Percentiles rank a stretch among this genome's conserved stretches.
Conservation (phyloP, 2,113 vertebrate genomes). For the Nannospalax galili region DNA sequence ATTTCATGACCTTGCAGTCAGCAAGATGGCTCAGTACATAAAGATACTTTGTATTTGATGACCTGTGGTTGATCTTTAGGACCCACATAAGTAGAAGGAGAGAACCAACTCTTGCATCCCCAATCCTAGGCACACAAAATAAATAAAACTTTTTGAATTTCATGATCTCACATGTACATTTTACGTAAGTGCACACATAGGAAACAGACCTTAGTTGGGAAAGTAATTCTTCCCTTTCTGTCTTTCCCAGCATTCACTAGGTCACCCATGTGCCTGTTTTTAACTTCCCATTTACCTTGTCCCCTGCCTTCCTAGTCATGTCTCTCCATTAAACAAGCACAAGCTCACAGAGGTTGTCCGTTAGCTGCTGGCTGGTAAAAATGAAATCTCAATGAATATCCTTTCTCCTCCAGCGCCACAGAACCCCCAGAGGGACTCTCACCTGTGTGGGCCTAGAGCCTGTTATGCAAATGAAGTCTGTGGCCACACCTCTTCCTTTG, state of each 20-base stretch:
- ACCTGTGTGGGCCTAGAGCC: neutral
- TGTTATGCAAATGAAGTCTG: too few relatives aligned
- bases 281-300: neutral
- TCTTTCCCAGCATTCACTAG: rapidly evolving
- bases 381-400: rapidly evolving
- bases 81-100: too few relatives aligned
- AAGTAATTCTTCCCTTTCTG: neutral
- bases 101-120: too few relatives aligned
- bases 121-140: too few relatives aligned
- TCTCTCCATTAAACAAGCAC: rapidly evolving
- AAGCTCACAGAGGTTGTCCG: rapidly evolving
- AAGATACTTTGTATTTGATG: too few relatives aligned
- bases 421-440: neutral
- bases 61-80: too few relatives aligned
- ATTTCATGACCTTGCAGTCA: neutral
- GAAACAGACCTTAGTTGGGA: neutral
- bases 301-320: neutral
- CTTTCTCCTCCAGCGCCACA: neutral
- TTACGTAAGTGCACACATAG: neutral
- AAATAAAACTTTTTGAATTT: neutral
- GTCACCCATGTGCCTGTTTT: neutral
- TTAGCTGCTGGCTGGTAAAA: neutral
- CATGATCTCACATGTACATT: neutral
- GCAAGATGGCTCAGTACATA: too few relatives aligned
- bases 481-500: neutral